Evolutionary conservation across 2,113 vertebrate species (phyloP), one percentile per base, ranked within the genome.

Genomic region (Verasper variegatus): DNA sequence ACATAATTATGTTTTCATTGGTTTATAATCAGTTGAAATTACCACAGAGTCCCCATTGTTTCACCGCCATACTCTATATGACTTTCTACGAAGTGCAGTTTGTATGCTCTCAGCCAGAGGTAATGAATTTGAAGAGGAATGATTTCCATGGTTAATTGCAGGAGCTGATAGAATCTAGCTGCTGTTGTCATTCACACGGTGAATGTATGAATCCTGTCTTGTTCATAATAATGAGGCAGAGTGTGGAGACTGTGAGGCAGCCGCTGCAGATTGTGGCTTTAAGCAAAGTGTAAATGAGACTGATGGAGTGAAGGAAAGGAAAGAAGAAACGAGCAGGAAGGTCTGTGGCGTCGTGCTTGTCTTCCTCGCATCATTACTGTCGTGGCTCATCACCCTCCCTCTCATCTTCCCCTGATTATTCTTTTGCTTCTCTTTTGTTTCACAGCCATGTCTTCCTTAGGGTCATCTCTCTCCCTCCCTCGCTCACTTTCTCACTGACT

Each of bases 361-460:
- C 21, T 60, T 70, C 27, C n/a, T 40, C 74, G 60, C 45, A 31
- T 69, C 58, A 68, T 69, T 66, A 20, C 18, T 6, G 8, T n/a
- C 24, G 21, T 31, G 14, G 21, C 13, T 56, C 51, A 54, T n/a
- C 51, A 11, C 18, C 7, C 20, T n/a, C 51, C 20, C 20, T n/a
- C 18, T 54, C 18, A 9, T 12, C 54, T 56, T 56, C 10, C 54
- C 54, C 18, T 21, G n/a, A 20, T 21, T 24, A 24, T 56, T 56
- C n/a, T 59, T 74, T 80, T 26, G 40, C 64, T 56, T 49, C 4
- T 49, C 47, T 56, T 74, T 37, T 58, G 6, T 77, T 67, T 80
- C 51, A 49, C 17, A 18, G 45, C 45, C 45, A n/a, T 54, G 51
- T 54, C 20, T 54, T 68, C 40, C 57, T 67, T 21, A 27, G 56